Conservation (phyloP, 92 coral and sea anemone species). For the Bergia puertoricense region DNA sequence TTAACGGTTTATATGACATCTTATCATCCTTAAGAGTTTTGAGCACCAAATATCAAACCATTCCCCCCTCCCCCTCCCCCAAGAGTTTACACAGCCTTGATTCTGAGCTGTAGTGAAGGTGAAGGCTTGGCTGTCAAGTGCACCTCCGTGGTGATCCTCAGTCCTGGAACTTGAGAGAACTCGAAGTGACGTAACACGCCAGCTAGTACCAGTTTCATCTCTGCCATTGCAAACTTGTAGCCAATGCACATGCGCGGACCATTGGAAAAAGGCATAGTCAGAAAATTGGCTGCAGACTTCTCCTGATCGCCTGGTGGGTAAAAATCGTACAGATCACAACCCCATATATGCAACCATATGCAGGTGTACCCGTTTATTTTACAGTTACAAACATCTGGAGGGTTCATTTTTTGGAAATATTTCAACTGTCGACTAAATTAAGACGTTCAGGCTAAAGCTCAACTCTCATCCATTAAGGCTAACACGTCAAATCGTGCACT, state of each 20-base stretch:
- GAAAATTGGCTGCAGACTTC: slow-evolving; percentile 22
- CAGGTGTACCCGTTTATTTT: too few species aligned
- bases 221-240: slow-evolving; percentile 38
- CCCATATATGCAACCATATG: neutral
- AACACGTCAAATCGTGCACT: too few species aligned
- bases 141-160: slow-evolving; percentile 7
- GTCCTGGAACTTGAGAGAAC: slow-evolving; percentile 22
- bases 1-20: too few species aligned
- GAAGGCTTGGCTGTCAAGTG: slow-evolving; percentile 34
- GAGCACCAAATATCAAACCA: too few species aligned
- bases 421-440: too few species aligned
- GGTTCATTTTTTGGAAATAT: too few species aligned
- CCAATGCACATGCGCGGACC: slow-evolving; percentile 53
- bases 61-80: too few species aligned
- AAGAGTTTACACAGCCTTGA: neutral
- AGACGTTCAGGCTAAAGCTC: too few species aligned
- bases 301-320: slow-evolving; percentile 23
- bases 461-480: too few species aligned
- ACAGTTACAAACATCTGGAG: too few species aligned
- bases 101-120: slow-evolving; percentile 2
- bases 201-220: slow-evolving; percentile 40
- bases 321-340: neutral
- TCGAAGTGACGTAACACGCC: slow-evolving; percentile 17
- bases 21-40: neutral
- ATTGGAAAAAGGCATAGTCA: slow-evolving; percentile 39